Base-by-base conservation (phyloP, 2,113 vertebrate genomes). In the Chaetorhynchus papuensis region DNA sequence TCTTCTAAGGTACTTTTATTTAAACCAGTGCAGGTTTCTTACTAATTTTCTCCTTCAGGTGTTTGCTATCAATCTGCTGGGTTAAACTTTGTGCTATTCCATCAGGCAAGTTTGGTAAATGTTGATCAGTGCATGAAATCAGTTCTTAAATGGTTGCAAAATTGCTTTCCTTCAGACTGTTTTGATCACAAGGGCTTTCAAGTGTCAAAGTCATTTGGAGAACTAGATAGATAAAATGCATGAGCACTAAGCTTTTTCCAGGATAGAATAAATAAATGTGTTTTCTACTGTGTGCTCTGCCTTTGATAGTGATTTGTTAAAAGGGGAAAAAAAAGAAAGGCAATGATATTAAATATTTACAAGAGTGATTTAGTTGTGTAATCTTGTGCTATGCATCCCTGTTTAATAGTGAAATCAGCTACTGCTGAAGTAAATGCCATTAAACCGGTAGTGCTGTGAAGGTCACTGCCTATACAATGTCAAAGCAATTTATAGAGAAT, bases 271-370 rank as follows among this genome's bases (percentile, higher is more conserved):
- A 98, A 98, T 98, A 98, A 98, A 96, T 98, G 89, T 96, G 92
- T 98, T 98, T 98, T 98, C 97, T 97, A 83, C 95, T 94, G 91
- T 97, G 95, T 97, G 95, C 92, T 97, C 90, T 97, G 97, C 87
- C 81, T 97, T 97, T 97, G 95, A 95, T 97, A 97, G 96, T 96
- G 97, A 98, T 98, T 98, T 98, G 96, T 98, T 97, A 97, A 98
- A 97, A 97, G 91, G 70, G 10, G 12, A 96, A 96, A 96, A 96
- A 94, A 97, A 97, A 95, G 90, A 96, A 97, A 98, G 78, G 93
- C 95, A 95, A 93, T 92, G 90, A 92, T 98, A 98, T 98, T 98
- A 98, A 98, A 98, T 98, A 98, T 98, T 98, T 98, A 98, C 97
- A 97, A 95, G 97, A 98, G 96, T 96, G 97, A 98, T 98, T 98